Conservation (phyloP, 2,888 invertebrate genomes). For the Oscheius sp. region DNA sequence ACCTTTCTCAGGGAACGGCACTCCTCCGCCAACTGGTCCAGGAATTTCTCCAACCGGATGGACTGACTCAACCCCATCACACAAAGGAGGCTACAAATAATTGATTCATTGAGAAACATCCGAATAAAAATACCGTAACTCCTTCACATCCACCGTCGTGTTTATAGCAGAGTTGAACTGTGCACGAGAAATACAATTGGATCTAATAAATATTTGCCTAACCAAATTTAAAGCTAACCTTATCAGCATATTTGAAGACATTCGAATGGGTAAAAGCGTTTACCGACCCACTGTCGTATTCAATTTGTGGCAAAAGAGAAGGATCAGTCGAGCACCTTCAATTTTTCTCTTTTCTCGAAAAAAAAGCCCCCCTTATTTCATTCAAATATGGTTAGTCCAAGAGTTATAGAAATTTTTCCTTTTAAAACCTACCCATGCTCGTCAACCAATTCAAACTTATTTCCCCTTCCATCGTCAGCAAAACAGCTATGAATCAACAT, state of each 20-base stretch:
- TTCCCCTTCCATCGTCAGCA: conserved; percentile 70
- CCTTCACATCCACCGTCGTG: conserved; percentile 70
- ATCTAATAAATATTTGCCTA: conserved; percentile 38
- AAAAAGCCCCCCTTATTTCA: too few relatives aligned
- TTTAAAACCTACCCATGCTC: conserved; percentile 66
- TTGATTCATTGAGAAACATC: conserved; percentile 6
- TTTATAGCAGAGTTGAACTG: conserved; percentile 70
- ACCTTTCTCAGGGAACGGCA: too few relatives aligned
- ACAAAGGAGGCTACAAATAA: conserved; percentile 17
- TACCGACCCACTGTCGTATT: conserved; percentile 43
- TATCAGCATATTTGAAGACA: conserved; percentile 70
- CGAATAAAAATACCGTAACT: conserved; percentile 55
- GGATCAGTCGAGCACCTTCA: conserved; percentile 65
- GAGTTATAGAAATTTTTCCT: background rate
- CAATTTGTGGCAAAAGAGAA: conserved; percentile 60
- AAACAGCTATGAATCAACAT: conserved; percentile 69
- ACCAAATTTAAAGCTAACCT: conserved; percentile 31
- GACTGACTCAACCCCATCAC: background rate
- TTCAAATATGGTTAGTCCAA: background rate
- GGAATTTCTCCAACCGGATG: background rate
- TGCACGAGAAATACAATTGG: conserved; percentile 69
- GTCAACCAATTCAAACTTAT: conserved; percentile 68
- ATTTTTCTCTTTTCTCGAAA: too few relatives aligned
- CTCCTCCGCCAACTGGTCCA: conserved; percentile 5
- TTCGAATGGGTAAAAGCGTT: conserved; percentile 60